These are phyloP conservation scores for Coelinius sp. DNA, from an alignment of 2,888 invertebrate species.

Conservation along the genomic window DNA sequence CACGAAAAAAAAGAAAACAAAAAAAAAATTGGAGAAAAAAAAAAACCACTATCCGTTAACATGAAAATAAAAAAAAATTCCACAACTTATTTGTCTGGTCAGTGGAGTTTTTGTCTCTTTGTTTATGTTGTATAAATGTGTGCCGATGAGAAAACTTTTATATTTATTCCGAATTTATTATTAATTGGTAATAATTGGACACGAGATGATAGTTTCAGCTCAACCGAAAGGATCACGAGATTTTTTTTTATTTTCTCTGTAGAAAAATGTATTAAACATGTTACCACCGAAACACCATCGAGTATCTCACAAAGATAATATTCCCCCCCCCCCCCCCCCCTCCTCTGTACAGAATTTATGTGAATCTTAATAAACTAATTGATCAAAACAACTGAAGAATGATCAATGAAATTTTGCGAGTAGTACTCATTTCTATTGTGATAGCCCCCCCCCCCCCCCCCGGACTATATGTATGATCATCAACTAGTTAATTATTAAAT, in stretches of 20 bases:
- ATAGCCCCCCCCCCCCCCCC: background rate
- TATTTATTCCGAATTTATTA: background rate
- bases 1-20: background rate
- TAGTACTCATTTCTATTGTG: conserved; percentile 24
- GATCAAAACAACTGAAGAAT: background rate
- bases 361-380: background rate
- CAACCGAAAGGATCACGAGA: background rate
- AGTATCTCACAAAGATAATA: conserved; percentile 2
- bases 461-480: conserved; percentile 5
- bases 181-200: too few relatives aligned
- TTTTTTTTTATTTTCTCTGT: background rate
- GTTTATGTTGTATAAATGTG: background rate
- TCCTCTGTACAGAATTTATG: background rate
- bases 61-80: conserved; percentile 2
- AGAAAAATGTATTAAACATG: background rate
- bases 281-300: conserved; percentile 10
- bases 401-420: background rate
- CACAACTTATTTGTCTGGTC: background rate
- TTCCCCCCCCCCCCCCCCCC: too few relatives aligned
- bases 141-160: background rate
- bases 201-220: too few relatives aligned
- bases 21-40: conserved; percentile 5
- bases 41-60: background rate
- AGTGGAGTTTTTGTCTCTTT: background rate
- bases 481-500: background rate